Evolutionary conservation across 2,797 vertebrate genomes (phyloP), one percentile per base, ranked within the genome.

Genomic region (Telmatherina bonti): DNA sequence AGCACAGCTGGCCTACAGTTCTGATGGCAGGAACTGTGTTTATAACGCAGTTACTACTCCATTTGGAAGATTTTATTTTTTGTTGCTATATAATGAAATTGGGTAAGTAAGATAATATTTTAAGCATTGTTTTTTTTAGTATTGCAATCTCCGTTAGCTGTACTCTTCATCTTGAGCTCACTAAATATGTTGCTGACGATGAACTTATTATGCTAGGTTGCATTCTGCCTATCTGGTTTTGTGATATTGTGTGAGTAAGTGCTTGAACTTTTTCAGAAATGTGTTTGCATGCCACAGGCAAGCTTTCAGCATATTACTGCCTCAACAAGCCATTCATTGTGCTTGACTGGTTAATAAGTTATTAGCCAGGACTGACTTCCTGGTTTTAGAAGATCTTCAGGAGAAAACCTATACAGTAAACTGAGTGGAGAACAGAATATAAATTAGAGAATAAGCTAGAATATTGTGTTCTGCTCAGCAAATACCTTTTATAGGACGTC

Each of bases 311-410:
- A 62, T 61, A 72, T 64, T 61, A 29, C 45, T 72, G 67, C 59
- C 80, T 79, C 66, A 85, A 77, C 74, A 88, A 74, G 78, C 72
- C 24, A 13, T 74, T 84, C 74, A 73, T 84, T 90, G 86, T 87
- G 51, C 62, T 57, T 10, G 7, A 41, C 79, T 82, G 72, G 76
- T 86, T 84, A 88, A 85, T 87, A 70, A 85, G 61, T 89, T 85
- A 81, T 86, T 78, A 67, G 76, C 70, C 51, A 62, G 55, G 74
- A 68, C 76, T 78, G 60, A 38, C 49, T 79, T 62, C 67, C 45
- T 60, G 38, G 60, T 72, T 64, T 72, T 49, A 73, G 59, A 60
- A 74, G 70, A 64, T 30, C 49, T 43, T 27, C 67, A 49, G 26
- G 78, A 49, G 71, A n/a, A 27, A 62, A 80, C 55, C 58, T 24